Conservation (phyloP, 1,140 invertebrate species). For the Drosophila teissieri region DNA sequence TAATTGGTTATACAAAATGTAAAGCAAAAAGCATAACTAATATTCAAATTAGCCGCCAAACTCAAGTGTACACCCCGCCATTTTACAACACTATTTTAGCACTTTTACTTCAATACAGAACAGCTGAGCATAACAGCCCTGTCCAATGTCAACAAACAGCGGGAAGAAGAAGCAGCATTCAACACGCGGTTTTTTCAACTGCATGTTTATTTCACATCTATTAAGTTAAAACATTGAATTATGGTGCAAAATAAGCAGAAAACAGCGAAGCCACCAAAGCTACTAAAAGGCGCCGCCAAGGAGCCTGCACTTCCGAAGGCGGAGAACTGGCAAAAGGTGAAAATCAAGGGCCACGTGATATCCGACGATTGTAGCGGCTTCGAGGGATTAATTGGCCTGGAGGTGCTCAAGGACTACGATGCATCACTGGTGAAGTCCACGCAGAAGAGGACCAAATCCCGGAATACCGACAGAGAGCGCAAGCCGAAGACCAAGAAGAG, state of each 20-base stretch:
- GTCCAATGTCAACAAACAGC: conserved; percentile 49
- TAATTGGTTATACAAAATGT: too few species aligned
- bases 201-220: conserved; percentile 5
- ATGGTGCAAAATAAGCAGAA: conserved; percentile 38
- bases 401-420: conserved; percentile 81
- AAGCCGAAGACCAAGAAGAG: conserved; percentile 28
- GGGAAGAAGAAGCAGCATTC: conserved; percentile 8
- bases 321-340: conserved; percentile 76
- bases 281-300: background rate
- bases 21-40: too few species aligned
- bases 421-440: conserved; percentile 59
- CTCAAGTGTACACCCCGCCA: background rate
- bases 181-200: conserved; percentile 55
- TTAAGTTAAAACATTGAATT: conserved; percentile 14
- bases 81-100: conserved; percentile 16
- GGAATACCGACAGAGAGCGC: background rate
- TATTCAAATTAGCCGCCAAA: background rate
- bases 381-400: conserved; percentile 80
- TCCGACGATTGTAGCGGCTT: conserved; percentile 73
- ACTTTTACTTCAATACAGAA: background rate
- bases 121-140: conserved; percentile 37
- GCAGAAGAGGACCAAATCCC: conserved; percentile 20
- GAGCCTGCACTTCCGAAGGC: conserved; percentile 13
- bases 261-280: conserved; percentile 26
- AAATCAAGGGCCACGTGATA: conserved; percentile 81